Evolutionary conservation across 2,797 vertebrate species (phyloP).

Genomic region (Acanthurus leucopareius): DNA sequence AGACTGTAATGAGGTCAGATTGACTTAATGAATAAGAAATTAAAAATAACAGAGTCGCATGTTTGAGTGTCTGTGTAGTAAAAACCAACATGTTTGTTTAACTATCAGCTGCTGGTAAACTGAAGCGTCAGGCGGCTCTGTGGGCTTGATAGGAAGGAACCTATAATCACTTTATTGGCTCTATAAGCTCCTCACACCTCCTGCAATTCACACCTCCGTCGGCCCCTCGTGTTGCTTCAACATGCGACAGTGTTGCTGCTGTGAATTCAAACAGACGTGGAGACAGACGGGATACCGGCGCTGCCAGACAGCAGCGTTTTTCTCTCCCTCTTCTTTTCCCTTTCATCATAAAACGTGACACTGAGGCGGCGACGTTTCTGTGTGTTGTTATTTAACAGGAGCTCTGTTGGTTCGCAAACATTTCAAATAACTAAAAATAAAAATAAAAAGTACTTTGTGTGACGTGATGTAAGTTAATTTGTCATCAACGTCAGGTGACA

Average conservation of each 20-base stretch:
- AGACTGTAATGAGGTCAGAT: background rate
- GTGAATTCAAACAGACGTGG: constrained; percentile 43
- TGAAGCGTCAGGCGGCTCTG: constrained; percentile 7
- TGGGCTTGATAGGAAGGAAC: constrained; percentile 50
- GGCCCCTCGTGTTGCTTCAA: constrained; percentile 24
- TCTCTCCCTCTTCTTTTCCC: constrained; percentile 20
- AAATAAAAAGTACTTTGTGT: background rate
- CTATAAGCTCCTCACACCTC: constrained; percentile 57
- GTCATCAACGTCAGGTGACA: too few species aligned
- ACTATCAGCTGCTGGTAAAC: constrained; percentile 31
- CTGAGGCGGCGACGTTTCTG: constrained; percentile 34
- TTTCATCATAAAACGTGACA: constrained; percentile 64
- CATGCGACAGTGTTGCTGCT: constrained; percentile 36
- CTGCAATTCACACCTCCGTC: constrained; percentile 55
- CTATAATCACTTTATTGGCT: constrained; percentile 69
- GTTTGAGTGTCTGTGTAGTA: constrained; percentile 3
- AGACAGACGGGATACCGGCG: constrained; percentile 43
- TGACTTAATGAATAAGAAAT: background rate
- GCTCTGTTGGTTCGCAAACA: constrained; percentile 18
- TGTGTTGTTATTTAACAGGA: constrained; percentile 39
- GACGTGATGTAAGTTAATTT: too few species aligned
- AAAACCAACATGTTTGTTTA: constrained; percentile 26
- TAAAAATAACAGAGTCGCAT: background rate
- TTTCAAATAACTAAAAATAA: background rate
- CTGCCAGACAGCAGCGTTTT: constrained; percentile 22